These are phyloP conservation scores for Phyllotreta striolata DNA, from an alignment of 2,888 invertebrate species.

Conservation along the genomic window DNA sequence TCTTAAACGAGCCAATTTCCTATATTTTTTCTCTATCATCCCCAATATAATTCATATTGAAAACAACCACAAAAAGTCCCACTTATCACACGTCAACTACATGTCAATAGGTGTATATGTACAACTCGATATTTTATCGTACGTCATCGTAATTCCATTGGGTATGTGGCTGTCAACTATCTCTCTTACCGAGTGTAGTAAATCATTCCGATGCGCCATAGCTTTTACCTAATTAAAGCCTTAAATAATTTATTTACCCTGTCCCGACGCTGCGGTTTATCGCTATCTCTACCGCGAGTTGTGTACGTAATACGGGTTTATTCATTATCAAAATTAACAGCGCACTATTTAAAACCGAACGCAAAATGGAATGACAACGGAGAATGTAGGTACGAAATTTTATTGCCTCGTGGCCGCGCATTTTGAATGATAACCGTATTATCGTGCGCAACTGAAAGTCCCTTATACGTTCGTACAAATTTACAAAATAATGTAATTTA, in stretches of 20 bases:
- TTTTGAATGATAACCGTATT: not conserved
- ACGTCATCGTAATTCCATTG: constrained; percentile 26
- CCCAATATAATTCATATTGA: constrained; percentile 2
- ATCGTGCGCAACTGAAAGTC: no score
- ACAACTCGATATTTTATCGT: constrained; percentile 8
- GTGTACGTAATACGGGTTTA: constrained; percentile 15
- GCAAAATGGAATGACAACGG: not conserved
- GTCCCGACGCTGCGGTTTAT: constrained; percentile 29
- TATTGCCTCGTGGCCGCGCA: not conserved
- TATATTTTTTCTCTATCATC: no score
- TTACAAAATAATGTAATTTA: constrained; percentile 4
- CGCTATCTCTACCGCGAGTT: constrained; percentile 23
- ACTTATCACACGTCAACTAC: constrained; percentile 29
- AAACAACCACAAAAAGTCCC: constrained; percentile 4
- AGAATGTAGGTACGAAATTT: no score
- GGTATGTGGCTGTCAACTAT: constrained; percentile 31
- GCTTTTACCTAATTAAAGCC: constrained; percentile 48
- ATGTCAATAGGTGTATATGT: constrained; percentile 25
- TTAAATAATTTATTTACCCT: constrained; percentile 43
- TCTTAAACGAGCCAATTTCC: no score
- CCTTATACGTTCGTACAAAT: no score
- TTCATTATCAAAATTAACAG: constrained; percentile 41
- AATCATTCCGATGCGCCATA: constrained; percentile 39
- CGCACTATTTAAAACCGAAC: constrained; percentile 5
- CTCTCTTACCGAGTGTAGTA: constrained; percentile 35